Base-by-base conservation (phyloP, 2,888 invertebrate genomes). In the Parasteatoda lunata region DNA sequence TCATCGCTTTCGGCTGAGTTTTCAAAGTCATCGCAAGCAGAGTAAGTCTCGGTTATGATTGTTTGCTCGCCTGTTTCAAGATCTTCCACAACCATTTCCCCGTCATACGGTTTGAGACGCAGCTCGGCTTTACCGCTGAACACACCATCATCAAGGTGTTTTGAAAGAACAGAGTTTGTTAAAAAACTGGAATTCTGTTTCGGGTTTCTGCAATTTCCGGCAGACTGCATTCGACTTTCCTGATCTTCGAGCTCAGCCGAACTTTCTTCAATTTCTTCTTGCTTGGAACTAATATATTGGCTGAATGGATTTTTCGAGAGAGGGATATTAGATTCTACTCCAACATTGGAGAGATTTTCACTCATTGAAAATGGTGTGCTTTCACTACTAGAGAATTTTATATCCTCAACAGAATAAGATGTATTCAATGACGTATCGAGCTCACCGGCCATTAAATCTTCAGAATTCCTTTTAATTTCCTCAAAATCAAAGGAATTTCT, bases 1-100 rank as follows among this genome's bases (percentile, higher is more conserved):
- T 91, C 92, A 89, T 93, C 93, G 91, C 92, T 92, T 70, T 90
- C 90, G 0, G 47, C 77, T 52, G 86, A 73, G 47, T 87, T 78
- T 13, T 87, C 87, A 70, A 70, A 83, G 52, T 82, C 78, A 68
- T 86, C 86, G 73, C 81, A 86, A 3, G 72, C 54, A 7, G 78
- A 75, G 52, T 72, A 82, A 68, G 75, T 75, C 13, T 79, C 76
- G 4, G 79, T 70, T 70, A 82, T 73, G 13, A 88, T 68, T n/a
- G 79, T 73, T 45, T 84, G 83, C 47, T 88, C 84, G 1, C 84
- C 88, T 13, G 88, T 92, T 48, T 91, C 91, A 2, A 93, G 91
- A 88, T 93, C 92, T 89, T 92, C 88, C 90, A 93, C 52, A 80
- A 77, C 89, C 4, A 88, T 70, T 71, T 89, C 89, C 30, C 30